A percentile compares a stretch with the other conserved stretches of the same genome.
These are phyloP conservation scores for Plagodis dolabraria DNA, from an alignment of 2,888 invertebrate species.

Conservation along the genomic window DNA sequence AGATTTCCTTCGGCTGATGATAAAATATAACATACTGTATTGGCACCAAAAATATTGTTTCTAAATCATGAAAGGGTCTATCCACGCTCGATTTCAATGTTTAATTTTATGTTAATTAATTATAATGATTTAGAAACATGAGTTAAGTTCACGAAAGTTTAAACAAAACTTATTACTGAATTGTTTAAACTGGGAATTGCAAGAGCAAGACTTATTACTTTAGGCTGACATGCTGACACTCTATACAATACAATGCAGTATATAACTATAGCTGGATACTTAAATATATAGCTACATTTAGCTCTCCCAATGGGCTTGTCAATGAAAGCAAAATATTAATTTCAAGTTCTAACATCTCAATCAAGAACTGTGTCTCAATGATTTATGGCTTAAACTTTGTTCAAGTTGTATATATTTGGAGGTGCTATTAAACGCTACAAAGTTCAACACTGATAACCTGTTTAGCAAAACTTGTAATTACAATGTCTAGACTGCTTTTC, in stretches of 20 bases:
- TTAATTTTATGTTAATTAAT: no score
- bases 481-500: slow-evolving; percentile 36
- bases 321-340: slow-evolving; percentile 10
- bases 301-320: slow-evolving; percentile 8
- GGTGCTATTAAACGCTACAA: slow-evolving; percentile 4
- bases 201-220: no score
- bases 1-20: no score
- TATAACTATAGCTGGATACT: neutral
- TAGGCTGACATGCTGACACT: no score
- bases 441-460: neutral
- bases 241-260: neutral
- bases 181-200: no score
- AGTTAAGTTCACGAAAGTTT: no score
- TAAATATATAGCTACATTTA: neutral
- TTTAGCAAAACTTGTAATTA: slow-evolving; percentile 30
- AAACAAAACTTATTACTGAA: no score
- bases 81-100: no score
- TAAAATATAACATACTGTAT: no score
- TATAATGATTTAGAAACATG: no score
- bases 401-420: neutral
- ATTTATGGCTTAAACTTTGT: neutral
- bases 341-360: neutral
- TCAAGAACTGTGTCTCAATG: slow-evolving; percentile 3
- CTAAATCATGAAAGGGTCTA: no score
- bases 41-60: no score